Evolutionary conservation across 2,888 invertebrate genomes (phyloP).

Genomic region (Leptodirus hochenwartii): DNA sequence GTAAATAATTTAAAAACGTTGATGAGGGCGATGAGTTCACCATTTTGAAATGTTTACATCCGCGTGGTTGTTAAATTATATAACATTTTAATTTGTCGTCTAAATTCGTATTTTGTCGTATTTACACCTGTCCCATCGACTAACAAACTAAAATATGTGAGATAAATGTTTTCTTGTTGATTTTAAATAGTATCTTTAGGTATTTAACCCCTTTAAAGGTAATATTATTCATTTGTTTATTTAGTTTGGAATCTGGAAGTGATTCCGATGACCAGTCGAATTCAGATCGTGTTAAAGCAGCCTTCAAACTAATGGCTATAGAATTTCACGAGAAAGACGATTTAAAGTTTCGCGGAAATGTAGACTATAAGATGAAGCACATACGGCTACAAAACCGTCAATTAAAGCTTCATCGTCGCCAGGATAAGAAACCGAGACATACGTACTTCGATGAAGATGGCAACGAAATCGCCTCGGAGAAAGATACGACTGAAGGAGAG

Average conservation of each 20-base stretch:
- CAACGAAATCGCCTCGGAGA: slow-evolving; percentile 26
- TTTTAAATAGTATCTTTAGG: too few species aligned
- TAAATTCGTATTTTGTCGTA: too few species aligned
- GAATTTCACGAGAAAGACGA: slow-evolving; percentile 23
- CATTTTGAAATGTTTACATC: too few species aligned
- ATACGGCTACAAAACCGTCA: slow-evolving; percentile 37
- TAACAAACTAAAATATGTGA: too few species aligned
- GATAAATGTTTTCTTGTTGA: too few species aligned
- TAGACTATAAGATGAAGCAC: slow-evolving; percentile 44
- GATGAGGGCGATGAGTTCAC: too few species aligned
- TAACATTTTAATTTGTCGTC: too few species aligned
- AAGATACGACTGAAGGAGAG: slow-evolving; percentile 4
- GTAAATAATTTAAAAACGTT: too few species aligned
- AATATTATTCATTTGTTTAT: slow-evolving; percentile 3
- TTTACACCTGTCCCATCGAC: too few species aligned
- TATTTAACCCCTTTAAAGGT: not conserved
- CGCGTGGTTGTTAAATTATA: too few species aligned
- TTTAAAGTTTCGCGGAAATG: slow-evolving; percentile 31
- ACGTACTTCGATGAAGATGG: slow-evolving; percentile 51
- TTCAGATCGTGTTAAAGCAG: slow-evolving; percentile 35
- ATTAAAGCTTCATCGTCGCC: slow-evolving; percentile 27
- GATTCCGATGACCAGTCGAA: slow-evolving; percentile 7
- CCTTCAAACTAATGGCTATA: slow-evolving; percentile 47
- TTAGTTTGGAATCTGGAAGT: slow-evolving; percentile 7
- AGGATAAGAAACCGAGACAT: slow-evolving; percentile 33